Conservation (phyloP, 2,113 vertebrate genomes). For the Phylloscopus whistleri region DNA sequence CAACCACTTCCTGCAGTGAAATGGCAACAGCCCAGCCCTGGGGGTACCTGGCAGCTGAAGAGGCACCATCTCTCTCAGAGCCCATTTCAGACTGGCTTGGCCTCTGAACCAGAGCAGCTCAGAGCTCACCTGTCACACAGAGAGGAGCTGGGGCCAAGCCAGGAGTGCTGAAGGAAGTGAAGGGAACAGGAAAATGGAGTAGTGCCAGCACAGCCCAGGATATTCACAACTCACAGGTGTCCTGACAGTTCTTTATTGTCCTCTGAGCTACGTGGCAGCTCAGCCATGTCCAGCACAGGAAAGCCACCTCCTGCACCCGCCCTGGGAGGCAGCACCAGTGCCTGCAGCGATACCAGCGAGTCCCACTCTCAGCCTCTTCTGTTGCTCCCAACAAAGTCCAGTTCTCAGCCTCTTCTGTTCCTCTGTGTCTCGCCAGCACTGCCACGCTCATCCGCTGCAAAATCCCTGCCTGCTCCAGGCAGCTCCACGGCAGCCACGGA, state of each 20-base stretch:
- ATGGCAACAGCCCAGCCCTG: background rate
- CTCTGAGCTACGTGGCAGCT: background rate
- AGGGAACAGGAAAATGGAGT: background rate
- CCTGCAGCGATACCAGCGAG: background rate
- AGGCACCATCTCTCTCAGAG: background rate
- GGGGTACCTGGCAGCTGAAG: background rate
- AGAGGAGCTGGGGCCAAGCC: background rate
- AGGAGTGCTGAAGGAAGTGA: background rate
- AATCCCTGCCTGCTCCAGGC: background rate
- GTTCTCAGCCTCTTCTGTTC: background rate
- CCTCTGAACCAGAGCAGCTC: background rate
- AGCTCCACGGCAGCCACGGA: background rate
- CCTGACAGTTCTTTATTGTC: constrained; percentile 53
- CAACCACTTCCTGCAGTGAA: background rate
- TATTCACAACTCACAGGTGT: background rate
- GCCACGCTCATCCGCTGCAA: background rate
- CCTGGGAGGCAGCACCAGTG: background rate
- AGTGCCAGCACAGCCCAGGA: background rate
- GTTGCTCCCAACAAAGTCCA: background rate
- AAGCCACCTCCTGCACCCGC: background rate
- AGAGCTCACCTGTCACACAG: background rate
- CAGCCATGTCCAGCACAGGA: background rate
- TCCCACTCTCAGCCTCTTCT: background rate
- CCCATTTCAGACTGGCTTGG: background rate
- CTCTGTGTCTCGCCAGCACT: background rate